Evolutionary conservation across 2,113 vertebrate species (phyloP).

Genomic region (Puffinus mauretanicus): DNA sequence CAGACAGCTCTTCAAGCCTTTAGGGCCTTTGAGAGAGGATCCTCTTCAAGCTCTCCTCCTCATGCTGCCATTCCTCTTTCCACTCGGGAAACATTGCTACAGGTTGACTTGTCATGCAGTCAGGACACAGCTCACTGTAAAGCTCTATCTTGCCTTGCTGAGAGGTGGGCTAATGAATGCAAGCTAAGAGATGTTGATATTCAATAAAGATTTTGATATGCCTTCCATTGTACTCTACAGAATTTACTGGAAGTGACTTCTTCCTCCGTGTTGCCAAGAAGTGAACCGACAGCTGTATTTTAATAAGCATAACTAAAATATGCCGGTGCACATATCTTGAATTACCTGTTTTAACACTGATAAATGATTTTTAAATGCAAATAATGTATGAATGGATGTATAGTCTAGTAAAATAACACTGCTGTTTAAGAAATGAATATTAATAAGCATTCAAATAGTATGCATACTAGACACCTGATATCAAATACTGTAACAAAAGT

Average conservation of each 20-base stretch:
- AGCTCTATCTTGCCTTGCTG: neutral
- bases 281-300: neutral
- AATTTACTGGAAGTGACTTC: neutral
- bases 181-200: neutral
- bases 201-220: neutral
- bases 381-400: neutral
- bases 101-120: neutral
- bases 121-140: neutral
- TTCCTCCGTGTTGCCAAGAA: neutral
- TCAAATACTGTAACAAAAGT: neutral
- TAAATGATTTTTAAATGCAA: neutral
- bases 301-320: neutral
- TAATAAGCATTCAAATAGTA: neutral
- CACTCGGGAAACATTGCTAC: neutral
- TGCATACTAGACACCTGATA: neutral
- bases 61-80: neutral
- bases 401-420: neutral
- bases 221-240: neutral
- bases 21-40: neutral
- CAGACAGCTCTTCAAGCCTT: neutral
- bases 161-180: neutral
- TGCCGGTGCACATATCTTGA: neutral
- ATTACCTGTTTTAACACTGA: neutral
- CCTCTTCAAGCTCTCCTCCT: neutral
- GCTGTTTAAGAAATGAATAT: neutral